Percentiles rank a stretch among this genome's conserved stretches.
phyloP scores from a whole-genome alignment of 2,113 vertebrate genomes.

The Struthidea cinerea region DNA sequence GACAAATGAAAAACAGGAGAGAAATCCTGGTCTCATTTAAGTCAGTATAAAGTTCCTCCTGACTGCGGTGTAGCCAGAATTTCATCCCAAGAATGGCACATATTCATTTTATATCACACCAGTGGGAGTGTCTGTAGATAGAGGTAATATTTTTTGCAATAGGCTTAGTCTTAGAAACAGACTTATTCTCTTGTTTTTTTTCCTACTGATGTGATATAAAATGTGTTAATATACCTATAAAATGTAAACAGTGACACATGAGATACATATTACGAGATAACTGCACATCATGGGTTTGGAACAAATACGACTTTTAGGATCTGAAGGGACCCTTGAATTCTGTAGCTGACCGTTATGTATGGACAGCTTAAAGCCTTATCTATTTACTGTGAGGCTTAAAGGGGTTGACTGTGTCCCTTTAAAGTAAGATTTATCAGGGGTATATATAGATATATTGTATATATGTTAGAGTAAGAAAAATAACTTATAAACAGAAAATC shows the following conservation, averaged over 20 bases:
- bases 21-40: constrained; percentile 10
- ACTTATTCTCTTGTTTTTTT: constrained; percentile 31
- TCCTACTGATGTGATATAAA: constrained; percentile 71
- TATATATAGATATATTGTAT: constrained; percentile 82
- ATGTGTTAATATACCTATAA: constrained; percentile 51
- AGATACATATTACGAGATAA: constrained; percentile 41
- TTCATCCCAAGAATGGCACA: constrained; percentile 26
- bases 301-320: constrained; percentile 36
- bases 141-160: constrained; percentile 41
- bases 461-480: constrained; percentile 78
- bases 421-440: constrained; percentile 76
- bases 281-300: constrained; percentile 53
- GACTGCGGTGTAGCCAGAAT: constrained; percentile 19
- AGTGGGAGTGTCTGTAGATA: constrained; percentile 49
- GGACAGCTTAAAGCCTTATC: constrained; percentile 53
- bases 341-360: constrained; percentile 29
- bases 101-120: constrained; percentile 56
- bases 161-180: constrained; percentile 30
- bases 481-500: constrained; percentile 78
- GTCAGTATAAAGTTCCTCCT: background rate
- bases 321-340: constrained; percentile 52
- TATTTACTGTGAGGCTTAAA: constrained; percentile 63
- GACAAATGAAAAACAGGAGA: constrained; percentile 8
- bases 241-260: constrained; percentile 49
- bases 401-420: constrained; percentile 69